Conservation (phyloP, 2,888 invertebrate species). For the Maniola hyperantus region DNA sequence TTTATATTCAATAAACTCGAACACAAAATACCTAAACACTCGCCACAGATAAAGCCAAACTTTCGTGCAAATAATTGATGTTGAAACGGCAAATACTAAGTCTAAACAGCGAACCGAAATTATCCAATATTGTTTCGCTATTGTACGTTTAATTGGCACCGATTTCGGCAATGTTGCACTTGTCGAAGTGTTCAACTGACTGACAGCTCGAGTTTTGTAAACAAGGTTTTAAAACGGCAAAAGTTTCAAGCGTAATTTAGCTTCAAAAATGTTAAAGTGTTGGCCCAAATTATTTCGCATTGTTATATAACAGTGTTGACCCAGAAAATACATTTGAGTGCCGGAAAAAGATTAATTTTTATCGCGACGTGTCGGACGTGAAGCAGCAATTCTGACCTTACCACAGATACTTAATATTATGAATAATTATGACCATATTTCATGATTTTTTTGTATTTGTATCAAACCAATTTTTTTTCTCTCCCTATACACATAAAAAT, state of each 20-base stretch:
- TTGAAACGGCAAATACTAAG: conserved; percentile 26
- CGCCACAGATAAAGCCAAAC: neutral
- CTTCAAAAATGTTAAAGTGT: conserved; percentile 40
- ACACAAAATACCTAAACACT: conserved; percentile 13
- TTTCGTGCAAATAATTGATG: conserved; percentile 23
- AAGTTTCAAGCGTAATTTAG: conserved; percentile 40
- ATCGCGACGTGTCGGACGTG: conserved; percentile 36
- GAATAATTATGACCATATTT: conserved; percentile 7
- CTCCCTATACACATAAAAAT: too few species aligned
- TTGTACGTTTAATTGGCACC: conserved; percentile 37
- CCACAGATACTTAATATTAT: conserved; percentile 27
- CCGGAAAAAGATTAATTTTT: conserved; percentile 38
- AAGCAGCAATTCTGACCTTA: conserved; percentile 28
- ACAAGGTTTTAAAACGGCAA: conserved; percentile 39
- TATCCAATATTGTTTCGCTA: conserved; percentile 33
- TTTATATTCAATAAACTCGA: neutral
- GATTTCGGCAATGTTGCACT: conserved; percentile 39
- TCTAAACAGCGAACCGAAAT: conserved; percentile 27
- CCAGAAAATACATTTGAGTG: conserved; percentile 37
- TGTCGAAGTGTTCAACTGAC: conserved; percentile 37
- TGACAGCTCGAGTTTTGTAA: conserved; percentile 40
- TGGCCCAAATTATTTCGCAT: conserved; percentile 39
- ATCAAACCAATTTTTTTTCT: neutral
- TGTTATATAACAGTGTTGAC: conserved; percentile 37
- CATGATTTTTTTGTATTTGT: neutral